These are phyloP conservation scores for Sus scrofa DNA, from an alignment of 2,113 vertebrate species.

Conservation along the genomic window T2T-Sscrofa CM000816.6:27978501-27979000, in stretches of 20 bases:
- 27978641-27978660: slow-evolving; percentile 88
- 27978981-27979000: background rate
- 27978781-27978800: slow-evolving; percentile 84
- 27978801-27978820: slow-evolving; percentile 89
- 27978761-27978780: slow-evolving; percentile 79
- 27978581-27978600: slow-evolving; percentile 90
- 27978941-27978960: background rate
- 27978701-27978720: slow-evolving; percentile 2
- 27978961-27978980: background rate
- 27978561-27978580: slow-evolving; percentile 69
- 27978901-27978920: slow-evolving; percentile 92
- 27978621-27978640: slow-evolving; percentile 90
- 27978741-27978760: background rate
- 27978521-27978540: slow-evolving; percentile 79
- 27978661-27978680: slow-evolving; percentile 87
- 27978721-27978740: background rate
- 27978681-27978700: slow-evolving; percentile 86
- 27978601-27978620: slow-evolving; percentile 82
- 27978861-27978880: slow-evolving; percentile 91
- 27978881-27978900: slow-evolving; percentile 95
- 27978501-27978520: slow-evolving; percentile 85
- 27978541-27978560: slow-evolving; percentile 74
- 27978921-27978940: slow-evolving; percentile 86
- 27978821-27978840: slow-evolving; percentile 90
- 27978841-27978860: slow-evolving; percentile 92